Base-by-base conservation (phyloP, 2,113 vertebrate genomes). In the Eublepharis macularius region DNA sequence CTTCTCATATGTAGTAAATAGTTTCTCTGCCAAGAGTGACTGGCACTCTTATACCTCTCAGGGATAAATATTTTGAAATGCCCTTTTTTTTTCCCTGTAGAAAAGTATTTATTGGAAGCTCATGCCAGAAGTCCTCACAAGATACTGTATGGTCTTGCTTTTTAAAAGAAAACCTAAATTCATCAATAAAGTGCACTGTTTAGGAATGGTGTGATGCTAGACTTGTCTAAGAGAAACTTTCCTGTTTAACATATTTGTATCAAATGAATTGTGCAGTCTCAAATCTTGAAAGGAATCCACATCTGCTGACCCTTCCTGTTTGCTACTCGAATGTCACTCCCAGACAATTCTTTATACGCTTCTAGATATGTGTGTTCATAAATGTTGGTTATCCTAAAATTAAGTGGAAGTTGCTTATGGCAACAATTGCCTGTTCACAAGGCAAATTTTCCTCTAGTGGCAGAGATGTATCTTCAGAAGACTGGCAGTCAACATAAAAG, bases 21-120 rank as follows among this genome's bases (percentile, higher is more conserved):
- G 4, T 73, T 90, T 29, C 60, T 72, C 19, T 92, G 19, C 57
- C 65, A 34, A 70, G n/a, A 49, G 76, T 91, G 43, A 83, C 41
- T 70, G 81, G 79, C 39, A 76, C 11, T 41, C 24, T 51, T 36
- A 80, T 36, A 6, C 45, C 68, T 79, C 45, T 88, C 72, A 89
- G 83, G 10, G 82, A 8, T 43, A 39, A 86, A 39, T 1, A 39
- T 32, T 57, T 47, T 51, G 21, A 73, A 66, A 51, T 78, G 43
- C 8, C 11, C 10, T 43, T 43, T 13, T 19, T 19, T 65, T n/a
- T 47, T 1, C 45, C 85, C 85, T 29, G 9, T 76, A 32, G 81
- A 45, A 72, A 87, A 77, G 26, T 80, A 9, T 5, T 4, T 9
- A 0, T 2, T 63, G 47, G 21, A 76, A 2, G 68, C 57, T 74